Evolutionary conservation across 2,113 vertebrate genomes (phyloP), one percentile per base, ranked within the genome.

Genomic region (Etheostoma spectabile): DNA sequence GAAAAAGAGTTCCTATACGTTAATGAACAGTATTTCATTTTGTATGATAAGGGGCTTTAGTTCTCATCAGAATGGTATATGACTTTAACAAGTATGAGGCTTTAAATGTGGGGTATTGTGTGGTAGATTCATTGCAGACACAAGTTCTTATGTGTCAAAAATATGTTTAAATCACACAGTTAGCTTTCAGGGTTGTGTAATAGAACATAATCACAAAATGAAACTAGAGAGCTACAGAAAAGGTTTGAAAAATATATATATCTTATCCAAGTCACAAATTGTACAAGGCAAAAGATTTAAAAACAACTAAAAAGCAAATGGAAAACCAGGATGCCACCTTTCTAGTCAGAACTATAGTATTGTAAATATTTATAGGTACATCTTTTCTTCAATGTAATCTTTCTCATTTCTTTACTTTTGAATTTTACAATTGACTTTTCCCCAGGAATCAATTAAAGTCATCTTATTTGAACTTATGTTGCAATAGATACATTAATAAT

Each of bases 1-100:
- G 84, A 68, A 80, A 79, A 79, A 49, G 48, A 73, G 14, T 57
- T 72, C 45, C 8, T 60, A 63, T 51, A 60, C 8, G 16, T 74
- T 68, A 55, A 76, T 35, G 83, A 46, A n/a, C 61, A 33, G 24
- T 21, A 33, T 81, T 86, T 84, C 45, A 65, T 85, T 83, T 75
- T 27, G 33, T 35, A 33, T 70, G 81, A 80, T 83, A 55, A 75
- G 60, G 11, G 62, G 84, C 61, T 80, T 61, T n/a, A 60, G 33
- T n/a, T 27, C 64, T 80, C 74, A 15, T 82, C 66, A 83, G 69
- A 48, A 6, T 74, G 69, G 33, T 35, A 42, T 74, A 74, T 77
- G 35, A 77, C 71, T 87, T 84, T 80, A 69, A 84, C 35, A 65
- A 85, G 68, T 46, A 16, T 1, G 62, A 79, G 74, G 45, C 30